A percentile compares a stretch with the other conserved stretches of the same genome.
These are phyloP conservation scores for Aphelinus atriplicis DNA, from an alignment of 1,140 invertebrate species.

Conservation along the genomic window DNA sequence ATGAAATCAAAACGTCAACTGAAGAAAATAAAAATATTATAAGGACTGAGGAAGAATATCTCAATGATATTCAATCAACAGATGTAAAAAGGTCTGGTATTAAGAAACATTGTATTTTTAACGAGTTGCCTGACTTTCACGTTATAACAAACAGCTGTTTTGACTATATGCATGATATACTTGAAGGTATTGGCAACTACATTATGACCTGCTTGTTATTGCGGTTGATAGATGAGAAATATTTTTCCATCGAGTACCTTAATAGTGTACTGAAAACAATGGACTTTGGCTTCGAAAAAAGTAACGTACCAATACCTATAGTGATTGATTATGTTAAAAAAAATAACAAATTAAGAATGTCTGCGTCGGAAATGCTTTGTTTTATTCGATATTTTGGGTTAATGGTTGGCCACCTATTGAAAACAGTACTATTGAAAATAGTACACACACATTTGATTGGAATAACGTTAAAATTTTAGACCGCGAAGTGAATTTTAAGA, in stretches of 20 bases:
- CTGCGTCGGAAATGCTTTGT: background rate
- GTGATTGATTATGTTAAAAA: background rate
- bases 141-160: background rate
- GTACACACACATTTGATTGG: too few relatives aligned
- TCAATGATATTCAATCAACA: conserved; percentile 7
- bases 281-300: background rate
- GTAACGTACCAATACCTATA: background rate
- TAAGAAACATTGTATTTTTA: conserved; percentile 33
- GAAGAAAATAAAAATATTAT: conserved; percentile 30
- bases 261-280: conserved; percentile 4
- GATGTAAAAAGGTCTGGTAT: conserved; percentile 25
- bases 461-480: too few relatives aligned
- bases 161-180: background rate
- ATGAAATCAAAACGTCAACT: conserved; percentile 12
- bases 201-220: background rate
- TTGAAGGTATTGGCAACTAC: background rate
- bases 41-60: conserved; percentile 32
- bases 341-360: background rate
- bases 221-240: background rate
- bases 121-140: conserved; percentile 14
- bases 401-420: background rate
- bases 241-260: background rate
- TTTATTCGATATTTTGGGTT: conserved; percentile 17
- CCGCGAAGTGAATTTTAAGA: too few relatives aligned
- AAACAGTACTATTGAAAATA: background rate